Conservation (phyloP, 2,888 invertebrate genomes). For the Apoderus coryli region DNA sequence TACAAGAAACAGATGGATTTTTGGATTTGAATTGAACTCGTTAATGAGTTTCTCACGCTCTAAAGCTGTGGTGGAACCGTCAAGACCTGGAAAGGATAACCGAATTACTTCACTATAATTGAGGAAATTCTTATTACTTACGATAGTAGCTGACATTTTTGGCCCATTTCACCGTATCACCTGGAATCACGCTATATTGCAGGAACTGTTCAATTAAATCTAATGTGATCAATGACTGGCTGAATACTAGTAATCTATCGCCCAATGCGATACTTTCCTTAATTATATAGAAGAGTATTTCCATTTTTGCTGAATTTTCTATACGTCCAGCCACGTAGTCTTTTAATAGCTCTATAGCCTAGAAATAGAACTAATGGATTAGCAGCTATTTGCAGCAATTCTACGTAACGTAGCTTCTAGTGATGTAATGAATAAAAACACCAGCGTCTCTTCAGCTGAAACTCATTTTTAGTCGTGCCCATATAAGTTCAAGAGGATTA, state of each 20-base stretch:
- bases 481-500: too few species aligned
- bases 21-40: constrained; percentile 82
- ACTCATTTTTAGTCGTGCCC: too few species aligned
- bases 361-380: too few species aligned
- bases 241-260: constrained; percentile 87
- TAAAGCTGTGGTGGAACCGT: constrained; percentile 87
- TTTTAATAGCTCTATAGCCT: constrained; percentile 66
- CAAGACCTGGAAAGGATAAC: constrained; percentile 49
- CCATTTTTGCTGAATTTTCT: constrained; percentile 91
- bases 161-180: constrained; percentile 62
- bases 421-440: too few species aligned
- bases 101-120: neutral
- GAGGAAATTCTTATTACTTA: constrained; percentile 52
- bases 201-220: constrained; percentile 91
- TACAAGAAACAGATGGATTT: constrained; percentile 82
- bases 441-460: too few species aligned
- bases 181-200: constrained; percentile 53
- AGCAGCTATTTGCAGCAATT: too few species aligned
- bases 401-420: too few species aligned
- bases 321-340: constrained; percentile 79
- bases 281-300: constrained; percentile 80
- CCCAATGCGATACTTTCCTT: constrained; percentile 75
- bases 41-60: constrained; percentile 94
- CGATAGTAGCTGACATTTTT: constrained; percentile 81
- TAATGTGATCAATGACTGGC: constrained; percentile 89